Base-by-base conservation (phyloP, 2,797 vertebrate genomes). In the Chelidonichthys spinosus region DNA sequence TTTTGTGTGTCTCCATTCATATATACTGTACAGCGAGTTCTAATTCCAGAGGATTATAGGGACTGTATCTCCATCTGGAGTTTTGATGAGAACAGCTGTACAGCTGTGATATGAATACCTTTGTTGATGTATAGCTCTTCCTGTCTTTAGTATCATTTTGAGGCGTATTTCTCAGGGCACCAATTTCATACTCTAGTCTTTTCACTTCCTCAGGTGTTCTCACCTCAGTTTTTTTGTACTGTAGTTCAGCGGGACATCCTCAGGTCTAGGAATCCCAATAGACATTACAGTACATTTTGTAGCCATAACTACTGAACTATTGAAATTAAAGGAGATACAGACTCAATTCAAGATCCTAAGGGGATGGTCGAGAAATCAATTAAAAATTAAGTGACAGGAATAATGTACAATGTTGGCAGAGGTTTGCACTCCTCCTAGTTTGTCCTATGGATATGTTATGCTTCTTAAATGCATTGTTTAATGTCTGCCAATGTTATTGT, bases 61-160 rank as follows among this genome's bases (percentile, higher is more conserved):
- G 79, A 75, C 58, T 74, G 18, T 59, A 50, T 66, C 54, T 79
- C 65, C 84, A 82, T 87, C 72, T 90, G 85, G 69, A 78, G 63
- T 64, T 72, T 58, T 52, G 58, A 75, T 78, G 46, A 59, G 64
- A 87, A 85, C 83, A 82, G n/a, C 73, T 84, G 69, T 44, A 67
- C 60, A 67, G 74, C 53, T 77, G 76, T 61, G 61, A 54, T 64
- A 42, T 54, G 18, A 65, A 71, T 59, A 52, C 18, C 56, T 46
- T 15, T 42, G n/a, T 53, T 64, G 35, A 44, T 52, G 32, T 59
- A 61, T 36, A 43, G 3, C 9, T 77, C 32, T 11, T 50, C 11
- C 35, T 69, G 35, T 3, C 10, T 74, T 81, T 70, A 69, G 11
- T 63, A 2, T 40, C 8, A 50, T 63, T 73, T 42, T 17, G 11